Percentiles rank a stretch among this genome's conserved stretches.
These are phyloP conservation scores for Micrasema longulum DNA, from an alignment of 1,140 invertebrate genomes.

Conservation along the genomic window DNA sequence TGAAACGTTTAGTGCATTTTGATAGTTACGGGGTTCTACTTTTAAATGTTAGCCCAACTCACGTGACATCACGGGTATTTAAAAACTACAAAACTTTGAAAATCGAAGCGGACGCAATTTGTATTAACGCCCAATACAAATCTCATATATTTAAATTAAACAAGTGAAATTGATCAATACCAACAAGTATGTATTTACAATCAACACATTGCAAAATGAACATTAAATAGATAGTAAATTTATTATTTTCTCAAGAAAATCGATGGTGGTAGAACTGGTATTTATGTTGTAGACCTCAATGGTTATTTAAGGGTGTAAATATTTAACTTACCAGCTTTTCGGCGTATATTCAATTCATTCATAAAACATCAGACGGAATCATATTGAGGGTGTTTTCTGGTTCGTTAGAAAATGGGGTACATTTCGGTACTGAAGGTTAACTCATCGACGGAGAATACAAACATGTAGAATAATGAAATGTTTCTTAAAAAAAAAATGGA, in stretches of 20 bases:
- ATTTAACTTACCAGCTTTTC: constrained; percentile 49
- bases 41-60: too few species aligned
- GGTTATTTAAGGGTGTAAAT: constrained; percentile 48
- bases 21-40: too few species aligned
- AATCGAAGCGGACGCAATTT: too few species aligned
- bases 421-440: background rate
- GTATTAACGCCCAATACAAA: too few species aligned
- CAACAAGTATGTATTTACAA: background rate
- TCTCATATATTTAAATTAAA: too few species aligned
- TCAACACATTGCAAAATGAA: constrained; percentile 8
- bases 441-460: constrained; percentile 4
- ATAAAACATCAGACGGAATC: constrained; percentile 44
- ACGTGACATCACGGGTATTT: too few species aligned
- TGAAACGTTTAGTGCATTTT: too few species aligned
- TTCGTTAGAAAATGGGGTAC: background rate
- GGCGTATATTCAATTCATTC: constrained; percentile 50
- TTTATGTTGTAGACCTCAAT: constrained; percentile 37
- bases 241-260: constrained; percentile 21
- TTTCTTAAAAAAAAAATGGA: too few species aligned
- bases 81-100: too few species aligned
- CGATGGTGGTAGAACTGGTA: constrained; percentile 41
- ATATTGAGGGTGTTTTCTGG: constrained; percentile 3
- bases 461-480: too few species aligned
- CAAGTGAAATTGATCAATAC: background rate
- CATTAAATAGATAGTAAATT: constrained; percentile 39